Evolutionary conservation across 2,888 invertebrate species (phyloP), one percentile per base, ranked within the genome.

Genomic region (Trissolcus japonicus): DNA sequence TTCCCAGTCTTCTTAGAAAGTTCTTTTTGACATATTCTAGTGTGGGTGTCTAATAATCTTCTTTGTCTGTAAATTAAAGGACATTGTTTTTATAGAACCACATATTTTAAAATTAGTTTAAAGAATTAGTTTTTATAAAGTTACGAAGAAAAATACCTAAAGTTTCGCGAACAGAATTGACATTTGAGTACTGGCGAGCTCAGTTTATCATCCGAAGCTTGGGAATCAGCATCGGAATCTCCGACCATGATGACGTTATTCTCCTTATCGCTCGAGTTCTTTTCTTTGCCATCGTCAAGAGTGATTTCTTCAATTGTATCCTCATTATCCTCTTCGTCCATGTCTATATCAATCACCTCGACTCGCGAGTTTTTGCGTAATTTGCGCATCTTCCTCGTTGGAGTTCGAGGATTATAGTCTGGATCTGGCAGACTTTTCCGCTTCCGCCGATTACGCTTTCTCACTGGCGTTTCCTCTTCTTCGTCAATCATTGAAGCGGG

Each of bases 251-350:
- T 88, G n/a, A 88, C 84, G 29, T 85, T 87, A 60, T 89, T 89
- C 61, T 89, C 89, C 60, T 89, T 89, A 61, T 89, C 89, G 65
- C 89, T 89, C 1, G 89, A 89, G 19, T 83, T 85, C 56, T 89
- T 89, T 61, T 86, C 88, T 56, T 87, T 88, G n/a, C 77, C 83
- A 48, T 86, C 86, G 13, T 88, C 87, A 19, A 87, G 71, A 1
- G 85, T 86, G 25, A 87, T 86, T 57, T 88, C 88, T 13, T 85
- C 83, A 16, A 86, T 81, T 1, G 83, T 80, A 68, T 13, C 74
- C 43, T 65, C 57, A 41, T 59, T 78, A 21, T 84, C 83, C 0
- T 76, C 76, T 13, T 77, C 77, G 4, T 89, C 89, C 0, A 85
- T 53, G 63, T 89, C 89, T 29, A 89, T 84, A 14, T 89, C 88